Base-by-base conservation (phyloP, 2,113 vertebrate species). In the Gasterosteus nipponicus region DNA sequence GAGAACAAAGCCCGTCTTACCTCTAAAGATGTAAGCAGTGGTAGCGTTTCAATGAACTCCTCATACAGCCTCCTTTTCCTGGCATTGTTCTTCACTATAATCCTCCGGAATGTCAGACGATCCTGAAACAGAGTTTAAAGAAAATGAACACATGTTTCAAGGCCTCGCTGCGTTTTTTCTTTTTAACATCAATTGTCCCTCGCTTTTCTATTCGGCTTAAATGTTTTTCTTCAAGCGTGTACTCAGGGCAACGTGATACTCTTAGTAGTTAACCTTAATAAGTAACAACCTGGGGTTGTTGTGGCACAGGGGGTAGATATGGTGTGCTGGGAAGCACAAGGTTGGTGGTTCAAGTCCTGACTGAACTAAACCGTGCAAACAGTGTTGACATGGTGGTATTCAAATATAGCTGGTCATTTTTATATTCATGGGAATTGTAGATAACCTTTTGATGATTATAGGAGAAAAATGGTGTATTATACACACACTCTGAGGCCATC, bases 31-130 rank as follows among this genome's bases (percentile, higher is more conserved):
- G 97, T 99, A 82, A 99, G 96, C 87, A 99, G 96, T 49, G 98
- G 98, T 86, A 99, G 92, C 7, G 98, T 98, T 91, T 98, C 96
- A 70, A 99, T 99, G 90, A 99, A 99, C 73, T 95, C 96, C 92
- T 99, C 98, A 89, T 99, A 99, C 95, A 98, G 94, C 95, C 89
- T 97, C 90, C 96, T 96, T 91, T 99, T 99, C 95, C 96, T 98
- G 88, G 98, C 98, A 86, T 99, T 99, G 88, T 98, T 99, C 94
- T 99, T 99, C 58, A 99, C 96, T 93, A 99, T 99, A 91, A 99
- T 99, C 92, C 98, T 97, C 93, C 98, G 95, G 86, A 94, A 95
- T 54, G 92, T 93, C 79, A 94, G 83, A 82, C 92, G 92, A 85
- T 94, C 92, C 93, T 93, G 81, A 53, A 80, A 74, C 19, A 76